phyloP scores from a whole-genome alignment of 2,113 vertebrate genomes.

The Oceanites oceanicus region DNA sequence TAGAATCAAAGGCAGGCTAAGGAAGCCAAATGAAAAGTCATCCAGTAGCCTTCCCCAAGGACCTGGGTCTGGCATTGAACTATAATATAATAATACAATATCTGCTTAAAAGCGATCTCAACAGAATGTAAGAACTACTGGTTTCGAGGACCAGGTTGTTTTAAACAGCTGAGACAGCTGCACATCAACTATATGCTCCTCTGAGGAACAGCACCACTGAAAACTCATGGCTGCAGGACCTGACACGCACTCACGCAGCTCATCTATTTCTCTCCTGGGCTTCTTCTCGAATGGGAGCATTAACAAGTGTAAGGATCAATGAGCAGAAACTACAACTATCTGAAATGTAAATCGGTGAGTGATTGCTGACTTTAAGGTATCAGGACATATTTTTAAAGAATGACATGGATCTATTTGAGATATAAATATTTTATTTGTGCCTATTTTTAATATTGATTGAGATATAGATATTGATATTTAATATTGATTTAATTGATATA shows the following conservation, averaged over 20 bases:
- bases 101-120: background rate
- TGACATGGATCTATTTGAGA: background rate
- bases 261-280: background rate
- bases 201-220: background rate
- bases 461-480: too few species aligned
- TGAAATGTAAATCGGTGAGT: background rate
- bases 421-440: background rate
- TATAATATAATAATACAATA: background rate
- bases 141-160: background rate
- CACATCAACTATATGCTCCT: background rate
- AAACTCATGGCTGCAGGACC: background rate
- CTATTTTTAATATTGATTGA: background rate
- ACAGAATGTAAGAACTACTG: background rate
- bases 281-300: background rate
- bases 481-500: background rate
- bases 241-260: fast-evolving
- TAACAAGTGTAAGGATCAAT: background rate
- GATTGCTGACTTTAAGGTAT: background rate
- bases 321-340: background rate
- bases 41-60: background rate
- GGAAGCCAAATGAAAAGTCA: background rate
- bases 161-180: background rate
- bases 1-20: background rate
- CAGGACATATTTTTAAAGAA: background rate
- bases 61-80: background rate